A percentile compares a stretch with the other conserved stretches of the same genome.
These are phyloP conservation scores for Cliona cf. orientalis DNA, from an alignment of 37 sponge, comb jelly and placozoan species.

Conservation along the genomic window DNA sequence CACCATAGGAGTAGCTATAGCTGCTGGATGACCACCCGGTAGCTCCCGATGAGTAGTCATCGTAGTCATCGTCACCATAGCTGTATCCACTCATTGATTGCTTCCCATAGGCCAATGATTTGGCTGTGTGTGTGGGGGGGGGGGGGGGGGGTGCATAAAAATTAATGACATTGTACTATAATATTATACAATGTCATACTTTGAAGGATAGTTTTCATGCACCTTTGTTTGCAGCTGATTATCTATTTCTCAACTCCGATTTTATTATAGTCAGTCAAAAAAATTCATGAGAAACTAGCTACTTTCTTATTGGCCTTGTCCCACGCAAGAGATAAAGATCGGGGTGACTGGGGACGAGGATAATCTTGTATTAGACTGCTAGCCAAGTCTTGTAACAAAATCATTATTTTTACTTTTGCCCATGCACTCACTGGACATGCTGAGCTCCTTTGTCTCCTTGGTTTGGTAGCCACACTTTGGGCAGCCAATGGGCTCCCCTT, in stretches of 20 bases:
- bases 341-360: too few relatives aligned
- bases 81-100: constrained; percentile 12
- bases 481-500: constrained; percentile 81
- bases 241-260: neutral
- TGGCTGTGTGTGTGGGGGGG: constrained; percentile 15
- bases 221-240: too few relatives aligned
- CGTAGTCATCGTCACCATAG: constrained; percentile 32
- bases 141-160: neutral
- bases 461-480: constrained; percentile 94
- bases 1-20: too few relatives aligned
- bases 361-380: too few relatives aligned
- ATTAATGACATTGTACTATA: neutral
- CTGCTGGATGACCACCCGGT: too few relatives aligned
- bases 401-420: neutral
- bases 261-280: neutral
- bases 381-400: neutral
- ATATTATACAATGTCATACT: too few relatives aligned
- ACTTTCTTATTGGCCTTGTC: too few relatives aligned
- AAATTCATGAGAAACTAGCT: too few relatives aligned
- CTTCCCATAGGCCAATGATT: constrained; percentile 37
- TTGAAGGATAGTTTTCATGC: too few relatives aligned
- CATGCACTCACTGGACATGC: constrained; percentile 85
- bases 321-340: too few relatives aligned
- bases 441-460: constrained; percentile 93
- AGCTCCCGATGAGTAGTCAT: constrained; percentile 7